Evolutionary conservation across 2,888 invertebrate species (phyloP), one percentile per base, ranked within the genome.

Genomic region (Scaptodrosophila latifasciaeformis): DNA sequence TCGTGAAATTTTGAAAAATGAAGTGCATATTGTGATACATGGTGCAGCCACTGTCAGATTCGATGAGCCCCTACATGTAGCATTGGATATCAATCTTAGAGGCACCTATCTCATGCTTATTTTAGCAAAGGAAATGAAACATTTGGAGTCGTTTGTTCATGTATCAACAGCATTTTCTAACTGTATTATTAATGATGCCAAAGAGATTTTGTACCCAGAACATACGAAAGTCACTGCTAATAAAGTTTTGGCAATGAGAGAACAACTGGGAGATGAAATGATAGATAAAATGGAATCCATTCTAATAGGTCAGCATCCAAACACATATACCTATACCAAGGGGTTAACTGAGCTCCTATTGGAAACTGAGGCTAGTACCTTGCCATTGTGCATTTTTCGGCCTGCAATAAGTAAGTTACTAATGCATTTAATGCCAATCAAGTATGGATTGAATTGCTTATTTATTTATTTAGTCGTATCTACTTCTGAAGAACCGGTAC

Each of bases 1-100:
- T 61, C 79, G 83, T 1, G 59, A 67, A 43, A 43, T 81, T 35
- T 60, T 87, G 15, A 57, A 63, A 21, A 67, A 82, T 15, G 72
- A 83, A 46, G 82, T 84, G 45, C 88, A 91, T 69, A 86, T 92
- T 52, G 88, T 91, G 6, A 92, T 98, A 85, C 96, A 98, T 82
- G 93, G 93, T 6, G 97, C 97, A 0, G 98, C 97, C 1, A 97
- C 97, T 0, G 94, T 97, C 3, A 80, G 85, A 12, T 94, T 94
- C 76, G 90, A 92, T 81, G 93, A 93, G 80, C 90, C 90, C 19
- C 86, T 94, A 12, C 89, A 89, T 83, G 83, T 89, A 9, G 92
- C 93, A 0, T 87, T 92, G 47, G 89, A 89, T 64, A 91, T 92
- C 85, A 93, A 93, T 85, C 89, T 93, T 1, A 85, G 89, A 10